A percentile compares a stretch with the other conserved stretches of the same genome.
These are phyloP conservation scores for Eulemur mongoz DNA, from an alignment of 2,797 vertebrate species.

Conservation along the genomic window DNA sequence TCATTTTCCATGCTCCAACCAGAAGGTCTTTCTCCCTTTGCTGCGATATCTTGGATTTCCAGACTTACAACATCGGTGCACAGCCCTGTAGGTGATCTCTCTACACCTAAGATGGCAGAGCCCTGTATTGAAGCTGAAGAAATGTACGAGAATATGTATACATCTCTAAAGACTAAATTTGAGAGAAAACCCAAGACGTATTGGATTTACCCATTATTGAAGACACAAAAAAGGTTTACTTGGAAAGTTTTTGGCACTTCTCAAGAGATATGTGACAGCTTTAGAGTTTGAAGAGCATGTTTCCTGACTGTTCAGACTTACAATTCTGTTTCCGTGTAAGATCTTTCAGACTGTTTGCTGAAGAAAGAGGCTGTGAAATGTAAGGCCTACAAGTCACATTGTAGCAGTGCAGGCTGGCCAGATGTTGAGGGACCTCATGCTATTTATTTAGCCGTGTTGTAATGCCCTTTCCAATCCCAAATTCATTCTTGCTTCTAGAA, in stretches of 20 bases:
- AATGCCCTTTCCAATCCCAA: slow-evolving; percentile 65
- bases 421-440: neutral
- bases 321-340: slow-evolving; percentile 55
- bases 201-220: neutral
- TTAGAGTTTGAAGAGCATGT: neutral
- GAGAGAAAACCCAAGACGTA: neutral
- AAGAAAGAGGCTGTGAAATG: slow-evolving; percentile 58
- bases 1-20: neutral
- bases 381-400: slow-evolving; percentile 15
- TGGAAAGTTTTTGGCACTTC: slow-evolving; percentile 16
- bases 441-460: slow-evolving; percentile 58
- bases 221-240: neutral
- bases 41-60: neutral
- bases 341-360: slow-evolving; percentile 57
- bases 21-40: neutral
- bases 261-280: neutral
- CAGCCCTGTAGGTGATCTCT: neutral
- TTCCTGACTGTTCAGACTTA: slow-evolving; percentile 44
- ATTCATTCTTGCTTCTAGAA: slow-evolving; percentile 58
- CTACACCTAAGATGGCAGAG: neutral
- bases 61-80: neutral
- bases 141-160: neutral
- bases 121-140: neutral
- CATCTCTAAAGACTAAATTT: neutral
- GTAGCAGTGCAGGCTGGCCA: slow-evolving; percentile 3